Evolutionary conservation across 2,797 vertebrate genomes (phyloP), one percentile per base, ranked within the genome.

Genomic region (Poecilia velifera): DNA sequence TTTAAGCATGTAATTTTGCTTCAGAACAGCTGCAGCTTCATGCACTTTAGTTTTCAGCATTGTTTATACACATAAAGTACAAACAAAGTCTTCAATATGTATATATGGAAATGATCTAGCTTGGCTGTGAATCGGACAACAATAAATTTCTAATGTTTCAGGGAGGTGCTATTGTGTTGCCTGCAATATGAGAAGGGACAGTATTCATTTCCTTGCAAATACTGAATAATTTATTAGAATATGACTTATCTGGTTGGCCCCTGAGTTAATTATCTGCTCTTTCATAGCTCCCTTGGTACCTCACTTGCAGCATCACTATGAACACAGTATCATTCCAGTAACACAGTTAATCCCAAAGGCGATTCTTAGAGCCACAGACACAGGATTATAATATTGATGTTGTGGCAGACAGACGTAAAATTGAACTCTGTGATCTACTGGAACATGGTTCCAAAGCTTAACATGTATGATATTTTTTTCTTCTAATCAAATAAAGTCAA

Each of bases 181-280:
- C 49, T 83, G 90, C 59, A 91, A 91, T 59, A 88, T 79, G 80
- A 92, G 85, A 41, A 84, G 82, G 76, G 76, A 81, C 68, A 82
- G 81, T 72, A 83, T 91, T 90, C 82, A 87, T 86, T 81, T 55
- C 74, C 80, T 82, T 85, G 74, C 90, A 91, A 90, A 92, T 86
- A 88, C 85, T 94, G 90, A 95, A 95, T 96, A 93, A 96, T 95
- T 94, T 53, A 95, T 95, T 76, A 80, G 82, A 91, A 90, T 94
- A 91, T 92, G 91, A 94, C 89, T 93, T 88, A 92, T 94, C 92
- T 89, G 88, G 82, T 94, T 92, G 90, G 91, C 89, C 90, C 72
- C 55, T 84, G 85, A 94, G 93, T 95, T 95, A 95, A 96, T 96
- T 93, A 95, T 92, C 80, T 89, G 82, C 68, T 90, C 84, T 85